A percentile compares a stretch with the other conserved stretches of the same genome.
Evolutionary conservation across 2,888 invertebrate genomes (phyloP).

Genomic region (Priocnemis perturbator): DNA sequence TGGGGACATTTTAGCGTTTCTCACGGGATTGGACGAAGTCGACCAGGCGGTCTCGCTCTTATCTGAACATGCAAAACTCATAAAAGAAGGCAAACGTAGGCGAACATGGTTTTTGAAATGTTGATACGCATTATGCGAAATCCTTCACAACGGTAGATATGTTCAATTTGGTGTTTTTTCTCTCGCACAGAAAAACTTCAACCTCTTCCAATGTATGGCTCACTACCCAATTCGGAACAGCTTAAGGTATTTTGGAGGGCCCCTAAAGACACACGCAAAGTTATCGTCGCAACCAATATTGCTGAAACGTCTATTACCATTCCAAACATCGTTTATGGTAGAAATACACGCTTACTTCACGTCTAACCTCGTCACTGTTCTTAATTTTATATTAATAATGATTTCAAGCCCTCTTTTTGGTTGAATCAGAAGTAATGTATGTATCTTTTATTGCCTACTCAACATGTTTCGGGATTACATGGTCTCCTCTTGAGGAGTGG

Average conservation of each 20-base stretch:
- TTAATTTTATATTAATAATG: no score
- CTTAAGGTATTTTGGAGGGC: conserved; percentile 87
- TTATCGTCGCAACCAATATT: conserved; percentile 96
- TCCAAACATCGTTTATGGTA: conserved; percentile 93
- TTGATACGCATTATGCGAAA: no score
- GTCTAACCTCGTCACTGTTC: neutral
- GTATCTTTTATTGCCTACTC: no score
- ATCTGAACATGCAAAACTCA: conserved; percentile 79
- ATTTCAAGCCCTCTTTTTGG: no score
- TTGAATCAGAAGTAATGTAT: no score
- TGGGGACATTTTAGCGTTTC: conserved; percentile 94
- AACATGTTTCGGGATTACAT: no score
- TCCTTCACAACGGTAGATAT: no score
- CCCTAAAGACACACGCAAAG: conserved; percentile 86
- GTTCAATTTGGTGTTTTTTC: conserved; percentile 33
- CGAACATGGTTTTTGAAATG: no score
- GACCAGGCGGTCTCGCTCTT: conserved; percentile 83
- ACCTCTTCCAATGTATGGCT: conserved; percentile 94
- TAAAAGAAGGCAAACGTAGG: conserved; percentile 75
- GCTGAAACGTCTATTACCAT: conserved; percentile 98
- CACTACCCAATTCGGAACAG: conserved; percentile 87
- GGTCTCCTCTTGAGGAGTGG: no score
- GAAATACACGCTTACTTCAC: conserved; percentile 35
- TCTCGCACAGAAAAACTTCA: conserved; percentile 78
- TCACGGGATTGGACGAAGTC: conserved; percentile 97